phyloP scores from a whole-genome alignment of 2,888 invertebrate genomes.

The Meiosimyza platycephala region DNA sequence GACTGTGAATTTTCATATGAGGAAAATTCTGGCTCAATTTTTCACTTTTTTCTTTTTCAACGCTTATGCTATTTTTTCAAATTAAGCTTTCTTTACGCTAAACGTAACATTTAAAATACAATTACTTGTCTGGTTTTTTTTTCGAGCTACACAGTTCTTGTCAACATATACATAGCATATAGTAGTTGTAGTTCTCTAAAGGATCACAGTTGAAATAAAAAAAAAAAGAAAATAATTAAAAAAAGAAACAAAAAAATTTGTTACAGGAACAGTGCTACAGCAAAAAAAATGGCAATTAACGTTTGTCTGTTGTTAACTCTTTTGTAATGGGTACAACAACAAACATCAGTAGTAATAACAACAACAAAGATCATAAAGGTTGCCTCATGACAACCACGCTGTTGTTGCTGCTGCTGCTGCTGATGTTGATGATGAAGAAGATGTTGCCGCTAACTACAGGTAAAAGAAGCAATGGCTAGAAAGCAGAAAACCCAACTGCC shows the following conservation, averaged over 20 bases:
- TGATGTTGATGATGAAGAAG: constrained; percentile 7
- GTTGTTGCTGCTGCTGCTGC: no score
- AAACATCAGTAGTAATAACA: constrained; percentile 3
- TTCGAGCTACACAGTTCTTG: neutral
- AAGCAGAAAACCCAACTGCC: neutral
- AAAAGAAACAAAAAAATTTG: constrained; percentile 3
- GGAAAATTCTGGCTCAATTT: neutral
- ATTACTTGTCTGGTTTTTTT: constrained; percentile 52
- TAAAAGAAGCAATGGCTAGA: constrained; percentile 2
- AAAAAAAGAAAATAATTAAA: constrained; percentile 47
- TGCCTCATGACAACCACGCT: neutral
- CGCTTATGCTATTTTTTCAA: constrained; percentile 5
- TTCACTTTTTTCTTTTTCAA: neutral
- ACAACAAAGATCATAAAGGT: constrained; percentile 14
- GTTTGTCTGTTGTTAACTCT: constrained; percentile 49
- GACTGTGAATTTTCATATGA: no score
- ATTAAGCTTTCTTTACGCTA: constrained; percentile 27
- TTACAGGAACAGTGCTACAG: neutral
- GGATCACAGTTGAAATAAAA: constrained; percentile 29
- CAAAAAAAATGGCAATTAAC: constrained; percentile 35
- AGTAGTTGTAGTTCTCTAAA: neutral
- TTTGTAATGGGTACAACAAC: constrained; percentile 30
- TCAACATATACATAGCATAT: neutral
- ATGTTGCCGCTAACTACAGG: constrained; percentile 22
- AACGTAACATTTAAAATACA: constrained; percentile 59